Conservation (phyloP, 1,140 invertebrate species). For the Lycorma delicatula region DNA sequence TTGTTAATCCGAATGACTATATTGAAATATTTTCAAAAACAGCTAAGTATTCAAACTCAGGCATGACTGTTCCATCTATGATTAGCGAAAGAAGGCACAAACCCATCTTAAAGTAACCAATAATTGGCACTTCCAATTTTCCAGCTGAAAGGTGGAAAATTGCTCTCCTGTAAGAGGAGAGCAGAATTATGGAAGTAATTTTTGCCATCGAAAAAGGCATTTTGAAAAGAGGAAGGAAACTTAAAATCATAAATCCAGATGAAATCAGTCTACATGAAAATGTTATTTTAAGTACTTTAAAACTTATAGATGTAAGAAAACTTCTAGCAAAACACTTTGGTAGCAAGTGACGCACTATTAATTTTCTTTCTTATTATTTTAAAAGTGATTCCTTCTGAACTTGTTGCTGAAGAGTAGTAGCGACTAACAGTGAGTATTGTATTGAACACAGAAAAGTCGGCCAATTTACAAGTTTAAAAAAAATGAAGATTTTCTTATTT, state of each 20-base stretch:
- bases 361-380: too few relatives aligned
- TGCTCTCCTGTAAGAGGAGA: too few relatives aligned
- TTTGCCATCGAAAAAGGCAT: neutral
- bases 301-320: conserved; percentile 13
- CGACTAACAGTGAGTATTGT: too few relatives aligned
- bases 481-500: too few relatives aligned
- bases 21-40: neutral
- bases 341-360: too few relatives aligned
- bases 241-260: neutral
- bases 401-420: too few relatives aligned
- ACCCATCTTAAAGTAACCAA: neutral
- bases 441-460: too few relatives aligned
- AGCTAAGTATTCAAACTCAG: neutral
- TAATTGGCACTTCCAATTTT: conserved; percentile 15
- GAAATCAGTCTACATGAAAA: neutral
- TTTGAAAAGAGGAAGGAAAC: neutral
- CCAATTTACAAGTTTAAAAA: too few relatives aligned
- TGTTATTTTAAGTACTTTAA: conserved; percentile 1
- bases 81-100: neutral
- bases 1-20: conserved; percentile 10
- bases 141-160: too few relatives aligned
- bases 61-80: neutral
- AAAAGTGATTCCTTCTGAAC: too few relatives aligned
- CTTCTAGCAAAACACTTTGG: conserved; percentile 14
- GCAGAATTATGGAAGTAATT: neutral